Conservation (phyloP, 2,113 vertebrate genomes). For the Platysternon megacephalum region DNA sequence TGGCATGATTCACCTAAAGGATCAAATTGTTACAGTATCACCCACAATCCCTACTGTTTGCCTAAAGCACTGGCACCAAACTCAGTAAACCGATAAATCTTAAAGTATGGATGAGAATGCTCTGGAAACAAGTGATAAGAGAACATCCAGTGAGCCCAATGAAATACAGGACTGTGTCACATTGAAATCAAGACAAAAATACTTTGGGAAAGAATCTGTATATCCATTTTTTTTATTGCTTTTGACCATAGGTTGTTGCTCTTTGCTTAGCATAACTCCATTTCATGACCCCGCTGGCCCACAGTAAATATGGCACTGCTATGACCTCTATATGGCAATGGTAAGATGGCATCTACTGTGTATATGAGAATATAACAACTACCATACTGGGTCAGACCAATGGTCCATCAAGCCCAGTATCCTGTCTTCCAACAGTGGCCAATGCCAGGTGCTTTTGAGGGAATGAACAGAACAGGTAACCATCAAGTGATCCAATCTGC, state of each 20-base stretch:
- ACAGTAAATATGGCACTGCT: neutral
- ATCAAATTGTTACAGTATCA: neutral
- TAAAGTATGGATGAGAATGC: neutral
- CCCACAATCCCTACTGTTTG: neutral
- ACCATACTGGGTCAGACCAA: too few relatives aligned
- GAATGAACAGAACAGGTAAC: too few relatives aligned
- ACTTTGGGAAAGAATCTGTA: neutral
- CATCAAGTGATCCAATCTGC: neutral
- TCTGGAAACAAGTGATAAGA: neutral
- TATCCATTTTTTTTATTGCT: neutral
- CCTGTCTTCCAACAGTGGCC: too few relatives aligned
- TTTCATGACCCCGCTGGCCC: neutral
- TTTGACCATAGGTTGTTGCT: neutral
- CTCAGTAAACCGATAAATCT: neutral
- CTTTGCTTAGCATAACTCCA: neutral
- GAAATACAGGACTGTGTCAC: neutral
- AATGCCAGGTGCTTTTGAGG: too few relatives aligned
- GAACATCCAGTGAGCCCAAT: neutral
- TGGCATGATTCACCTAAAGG: neutral
- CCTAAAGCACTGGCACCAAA: neutral
- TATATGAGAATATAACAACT: too few relatives aligned
- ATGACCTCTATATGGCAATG: neutral
- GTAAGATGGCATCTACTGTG: neutral
- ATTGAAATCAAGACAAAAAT: constrained; percentile 1
- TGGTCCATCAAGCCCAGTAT: too few relatives aligned